Evolutionary conservation across 1,140 invertebrate genomes (phyloP), one percentile per base, ranked within the genome.

Genomic region (Yoshiicerus persimilis): DNA sequence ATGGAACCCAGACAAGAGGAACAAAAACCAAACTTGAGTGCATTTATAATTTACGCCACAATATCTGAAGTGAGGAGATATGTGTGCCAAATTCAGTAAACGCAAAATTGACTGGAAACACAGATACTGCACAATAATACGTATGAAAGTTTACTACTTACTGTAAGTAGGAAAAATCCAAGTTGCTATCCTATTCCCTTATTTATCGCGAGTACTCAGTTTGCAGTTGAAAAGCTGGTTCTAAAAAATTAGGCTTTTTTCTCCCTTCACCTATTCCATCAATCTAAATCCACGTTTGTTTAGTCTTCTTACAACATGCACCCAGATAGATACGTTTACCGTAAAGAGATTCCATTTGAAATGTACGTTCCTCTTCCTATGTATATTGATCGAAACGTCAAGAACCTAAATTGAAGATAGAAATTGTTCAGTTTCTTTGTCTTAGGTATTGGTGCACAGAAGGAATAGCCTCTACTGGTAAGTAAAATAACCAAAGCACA

Each of bases 241-340:
- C 41, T 25, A 32, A 86, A n/a, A 86, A 86, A 86, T 86, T 64
- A 86, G 47, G 4, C 56, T 86, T 30, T 47, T 84, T 84, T 16
- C 16, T 10, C 4, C 56, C 39, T 84, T 62, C 20, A 86, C 66
- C 84, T 20, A 36, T 1, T 0, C 32, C 56, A 86, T 86, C 62
- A 62, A 86, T 86, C 84, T 20, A 20, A 36, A 86, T 66, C 23
- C 56, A 25, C 23, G 38, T 84, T 47, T 84, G 38, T 84, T 23
- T 84, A 30, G 25, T 16, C 5, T 30, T 13, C 16, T 70, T 70
- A 27, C 1, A 23, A 64, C 11, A 27, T 62, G n/a, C 20, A 20
- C 8, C 9, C n/a, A 30, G 2, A 0, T 66, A 25, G 4, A n/a
- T 27, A 70, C 64, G 27, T 30, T 27, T 11, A 25, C 2, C 5